Percentiles rank a stretch among this genome's conserved stretches.
phyloP scores from a whole-genome alignment of 2,888 invertebrate genomes.

The Pegoplata infirma region DNA sequence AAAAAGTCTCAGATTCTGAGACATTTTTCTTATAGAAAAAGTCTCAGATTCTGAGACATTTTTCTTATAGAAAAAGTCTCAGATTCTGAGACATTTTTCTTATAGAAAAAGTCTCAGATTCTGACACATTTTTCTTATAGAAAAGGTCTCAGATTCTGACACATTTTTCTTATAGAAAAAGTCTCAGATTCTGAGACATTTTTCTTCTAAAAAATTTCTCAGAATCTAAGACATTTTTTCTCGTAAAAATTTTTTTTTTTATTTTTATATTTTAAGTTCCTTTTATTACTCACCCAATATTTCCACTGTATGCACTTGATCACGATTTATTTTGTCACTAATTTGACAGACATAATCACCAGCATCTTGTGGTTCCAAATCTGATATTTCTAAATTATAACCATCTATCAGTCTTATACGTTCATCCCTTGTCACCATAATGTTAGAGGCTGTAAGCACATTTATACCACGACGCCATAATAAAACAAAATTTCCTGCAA shows the following conservation, averaged over 20 bases:
- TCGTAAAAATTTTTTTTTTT: not conserved
- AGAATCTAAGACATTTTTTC: too few species aligned
- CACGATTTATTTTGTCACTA: slow-evolving; percentile 83
- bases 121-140: too few species aligned
- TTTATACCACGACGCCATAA: slow-evolving; percentile 85
- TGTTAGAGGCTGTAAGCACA: slow-evolving; percentile 85
- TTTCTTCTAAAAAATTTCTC: too few species aligned
- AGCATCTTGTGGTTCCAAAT: slow-evolving; percentile 83
- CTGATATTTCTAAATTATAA: slow-evolving; percentile 85
- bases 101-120: too few species aligned
- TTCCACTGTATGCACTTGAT: slow-evolving; percentile 86
- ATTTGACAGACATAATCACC: slow-evolving; percentile 87
- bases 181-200: too few species aligned
- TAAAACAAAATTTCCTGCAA: slow-evolving; percentile 82
- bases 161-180: too few species aligned
- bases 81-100: too few species aligned
- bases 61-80: too few species aligned
- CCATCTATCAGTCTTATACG: slow-evolving; percentile 84
- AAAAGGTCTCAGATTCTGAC: too few species aligned
- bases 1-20: too few species aligned
- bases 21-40: too few species aligned
- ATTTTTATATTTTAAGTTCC: not conserved
- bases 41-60: too few species aligned
- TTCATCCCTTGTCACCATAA: slow-evolving; percentile 85
- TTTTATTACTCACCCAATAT: slow-evolving; percentile 79